These are phyloP conservation scores for Temnopleurus reevesii DNA, from an alignment of 53 echinoderm and acorn worm genomes.

Conservation along the genomic window DNA sequence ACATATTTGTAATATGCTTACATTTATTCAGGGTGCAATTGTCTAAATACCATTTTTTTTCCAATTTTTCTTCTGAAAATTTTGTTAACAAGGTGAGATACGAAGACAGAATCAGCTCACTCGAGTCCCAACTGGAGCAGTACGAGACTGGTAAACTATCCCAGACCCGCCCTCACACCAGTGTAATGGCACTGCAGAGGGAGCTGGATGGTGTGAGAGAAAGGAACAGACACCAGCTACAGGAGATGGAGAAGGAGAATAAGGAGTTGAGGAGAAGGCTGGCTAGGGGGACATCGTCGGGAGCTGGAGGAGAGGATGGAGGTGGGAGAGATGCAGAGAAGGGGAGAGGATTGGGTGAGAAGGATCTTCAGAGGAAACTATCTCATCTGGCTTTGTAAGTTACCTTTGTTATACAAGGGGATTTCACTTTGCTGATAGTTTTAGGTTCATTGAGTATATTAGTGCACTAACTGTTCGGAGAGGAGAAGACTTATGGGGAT, in stretches of 20 bases:
- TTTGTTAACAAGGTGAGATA: constrained; percentile 74
- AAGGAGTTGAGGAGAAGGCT: constrained; percentile 66
- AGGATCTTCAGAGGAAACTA: constrained; percentile 58
- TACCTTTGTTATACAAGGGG: not conserved
- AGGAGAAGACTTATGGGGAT: too few relatives aligned
- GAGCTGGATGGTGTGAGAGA: constrained; percentile 69
- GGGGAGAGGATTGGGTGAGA: constrained; percentile 12
- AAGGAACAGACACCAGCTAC: constrained; percentile 57
- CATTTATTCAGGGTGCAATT: too few relatives aligned
- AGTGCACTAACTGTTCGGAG: too few relatives aligned
- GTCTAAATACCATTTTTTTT: too few relatives aligned
- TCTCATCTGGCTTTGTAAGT: constrained; percentile 60
- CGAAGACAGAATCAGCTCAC: constrained; percentile 81
- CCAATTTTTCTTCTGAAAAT: too few relatives aligned
- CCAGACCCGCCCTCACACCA: constrained; percentile 65
- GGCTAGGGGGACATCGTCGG: not conserved
- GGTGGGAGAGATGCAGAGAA: constrained; percentile 32
- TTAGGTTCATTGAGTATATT: too few relatives aligned
- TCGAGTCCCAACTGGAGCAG: constrained; percentile 69
- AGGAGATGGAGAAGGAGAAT: constrained; percentile 68
- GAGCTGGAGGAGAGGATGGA: constrained; percentile 40
- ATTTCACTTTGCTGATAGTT: too few relatives aligned
- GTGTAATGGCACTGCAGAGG: constrained; percentile 64
- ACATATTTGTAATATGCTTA: too few relatives aligned
- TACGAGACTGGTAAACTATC: constrained; percentile 16